Conservation (phyloP, 2,888 invertebrate species). For the Tipula confusa region DNA sequence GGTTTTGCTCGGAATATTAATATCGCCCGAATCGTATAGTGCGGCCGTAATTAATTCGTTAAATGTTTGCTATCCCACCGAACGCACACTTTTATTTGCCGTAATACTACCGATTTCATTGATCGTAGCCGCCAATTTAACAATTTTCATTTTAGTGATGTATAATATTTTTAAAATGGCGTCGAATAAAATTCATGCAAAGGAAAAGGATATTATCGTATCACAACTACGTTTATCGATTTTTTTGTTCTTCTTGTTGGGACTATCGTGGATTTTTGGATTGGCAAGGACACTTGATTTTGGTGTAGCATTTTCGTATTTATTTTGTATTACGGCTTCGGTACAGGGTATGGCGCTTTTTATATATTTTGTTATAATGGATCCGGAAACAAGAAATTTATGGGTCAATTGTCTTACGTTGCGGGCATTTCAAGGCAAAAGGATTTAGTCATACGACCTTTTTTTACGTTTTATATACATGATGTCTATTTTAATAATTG, state of each 20-base stretch:
- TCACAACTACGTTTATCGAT: constrained; percentile 56
- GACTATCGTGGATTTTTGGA: constrained; percentile 60
- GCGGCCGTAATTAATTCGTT: not conserved
- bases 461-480: not conserved
- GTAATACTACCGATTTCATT: constrained; percentile 55
- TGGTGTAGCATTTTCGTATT: constrained; percentile 55
- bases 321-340: constrained; percentile 61
- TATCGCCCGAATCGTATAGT: constrained; percentile 51
- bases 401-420: constrained; percentile 44
- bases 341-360: constrained; percentile 61
- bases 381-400: constrained; percentile 53
- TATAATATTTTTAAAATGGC: constrained; percentile 53
- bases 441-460: not conserved
- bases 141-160: constrained; percentile 55
- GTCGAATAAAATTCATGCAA: constrained; percentile 47
- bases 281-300: constrained; percentile 53
- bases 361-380: constrained; percentile 57
- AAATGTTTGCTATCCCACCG: constrained; percentile 54
- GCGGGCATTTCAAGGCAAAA: not conserved
- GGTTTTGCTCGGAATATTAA: constrained; percentile 50
- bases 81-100: constrained; percentile 51
- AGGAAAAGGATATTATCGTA: constrained; percentile 45
- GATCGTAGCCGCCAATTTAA: constrained; percentile 53
- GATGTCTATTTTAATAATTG: not conserved
- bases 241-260: constrained; percentile 58